These are phyloP conservation scores for Meriones unguiculatus DNA, from an alignment of 2,113 vertebrate species.

Conservation along the genomic window DNA sequence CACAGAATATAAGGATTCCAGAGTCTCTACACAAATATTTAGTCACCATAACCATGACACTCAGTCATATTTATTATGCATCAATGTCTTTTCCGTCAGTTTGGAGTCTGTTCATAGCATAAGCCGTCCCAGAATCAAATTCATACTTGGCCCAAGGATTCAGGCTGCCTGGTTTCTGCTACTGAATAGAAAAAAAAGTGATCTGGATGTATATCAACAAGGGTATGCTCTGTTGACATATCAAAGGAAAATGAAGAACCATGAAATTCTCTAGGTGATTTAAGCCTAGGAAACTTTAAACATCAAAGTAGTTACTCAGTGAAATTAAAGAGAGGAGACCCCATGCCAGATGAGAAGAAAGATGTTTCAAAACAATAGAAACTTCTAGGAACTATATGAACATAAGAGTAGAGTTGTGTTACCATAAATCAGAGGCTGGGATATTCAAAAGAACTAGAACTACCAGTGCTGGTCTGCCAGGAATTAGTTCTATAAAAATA, in stretches of 20 bases:
- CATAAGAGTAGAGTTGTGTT: accelerated
- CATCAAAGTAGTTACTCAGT: not conserved
- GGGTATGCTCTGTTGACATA: not conserved
- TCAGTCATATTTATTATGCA: not conserved
- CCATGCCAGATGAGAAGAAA: not conserved
- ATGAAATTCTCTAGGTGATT: not conserved
- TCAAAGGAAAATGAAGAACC: not conserved
- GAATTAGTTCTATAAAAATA: not conserved
- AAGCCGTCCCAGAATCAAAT: not conserved
- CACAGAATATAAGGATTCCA: constrained; percentile 5
- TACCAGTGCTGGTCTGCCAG: not conserved
- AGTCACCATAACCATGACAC: not conserved
- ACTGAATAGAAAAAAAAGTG: not conserved
- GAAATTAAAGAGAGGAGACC: not conserved
- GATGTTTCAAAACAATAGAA: not conserved
- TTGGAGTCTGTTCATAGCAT: not conserved
- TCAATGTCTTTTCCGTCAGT: not conserved
- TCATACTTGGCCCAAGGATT: not conserved
- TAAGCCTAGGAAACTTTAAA: not conserved
- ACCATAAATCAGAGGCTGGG: not conserved
- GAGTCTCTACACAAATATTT: not conserved
- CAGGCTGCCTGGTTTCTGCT: not conserved
- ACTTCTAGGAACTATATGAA: not conserved
- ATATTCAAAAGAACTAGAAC: not conserved
- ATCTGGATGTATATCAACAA: not conserved